Evolutionary conservation across 2,797 vertebrate genomes (phyloP).

Genomic region (Lacerta viridis): DNA sequence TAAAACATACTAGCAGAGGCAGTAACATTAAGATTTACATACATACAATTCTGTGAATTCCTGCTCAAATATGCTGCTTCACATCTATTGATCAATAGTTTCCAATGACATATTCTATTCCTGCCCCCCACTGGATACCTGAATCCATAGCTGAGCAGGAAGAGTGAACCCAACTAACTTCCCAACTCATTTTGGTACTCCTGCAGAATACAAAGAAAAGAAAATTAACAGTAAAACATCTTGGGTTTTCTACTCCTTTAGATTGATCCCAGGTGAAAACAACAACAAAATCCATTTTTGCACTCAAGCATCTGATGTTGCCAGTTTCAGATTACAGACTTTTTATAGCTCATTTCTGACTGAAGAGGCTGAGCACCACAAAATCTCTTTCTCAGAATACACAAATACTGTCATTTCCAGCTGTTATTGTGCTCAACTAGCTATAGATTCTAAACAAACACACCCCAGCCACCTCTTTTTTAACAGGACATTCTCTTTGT

Average conservation of each 20-base stretch:
- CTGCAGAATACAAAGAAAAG: conserved; percentile 28
- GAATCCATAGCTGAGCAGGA: neutral
- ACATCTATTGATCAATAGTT: conserved; percentile 5
- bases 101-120: neutral
- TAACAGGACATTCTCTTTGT: neutral
- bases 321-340: conserved; percentile 54
- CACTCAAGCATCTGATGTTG: conserved; percentile 34
- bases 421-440: conserved; percentile 15
- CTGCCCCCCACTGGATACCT: conserved; percentile 6
- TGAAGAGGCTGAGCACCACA: conserved; percentile 45
- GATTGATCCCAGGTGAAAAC: conserved; percentile 35
- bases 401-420: conserved; percentile 45
- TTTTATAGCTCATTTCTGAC: conserved; percentile 57
- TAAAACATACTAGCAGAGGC: neutral
- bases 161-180: conserved; percentile 11
- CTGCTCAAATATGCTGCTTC: conserved; percentile 10
- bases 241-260: conserved; percentile 32
- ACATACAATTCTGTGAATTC: neutral
- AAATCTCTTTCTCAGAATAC: conserved; percentile 43
- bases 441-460: neutral
- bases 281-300: conserved; percentile 41
- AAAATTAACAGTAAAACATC: conserved; percentile 20
- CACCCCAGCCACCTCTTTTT: neutral
- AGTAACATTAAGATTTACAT: conserved; percentile 8
- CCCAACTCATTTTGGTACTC: neutral